Base-by-base conservation (phyloP, 2,113 vertebrate genomes). In the Trachemys scripta region DNA sequence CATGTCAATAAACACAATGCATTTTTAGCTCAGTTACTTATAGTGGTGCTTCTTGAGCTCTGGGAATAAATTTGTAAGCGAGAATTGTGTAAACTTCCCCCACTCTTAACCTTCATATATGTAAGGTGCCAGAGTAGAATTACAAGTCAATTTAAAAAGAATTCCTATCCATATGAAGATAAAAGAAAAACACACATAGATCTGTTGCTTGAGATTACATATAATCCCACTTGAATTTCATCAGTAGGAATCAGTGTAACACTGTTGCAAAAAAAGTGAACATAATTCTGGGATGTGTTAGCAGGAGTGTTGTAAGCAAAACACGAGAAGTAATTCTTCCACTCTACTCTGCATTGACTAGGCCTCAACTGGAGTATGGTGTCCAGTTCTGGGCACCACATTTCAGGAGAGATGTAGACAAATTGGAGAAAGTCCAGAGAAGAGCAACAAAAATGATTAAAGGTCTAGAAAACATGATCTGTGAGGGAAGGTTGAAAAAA, bases 161-260 rank as follows among this genome's bases (percentile, higher is more conserved):
- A 8, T 51, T 90, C 42, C 89, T 89, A 35, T 10, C 78, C 89
- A 3, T 82, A n/a, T 93, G 35, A 87, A 19, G 6, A 62, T 42
- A 85, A 92, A 92, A 96, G 80, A 27, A 93, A 89, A 88, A 42
- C 42, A 62, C 8, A 31, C 11, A 25, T 76, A 69, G 65, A 89
- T 87, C 45, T 78, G 20, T 47, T 69, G 76, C 85, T 83, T 84
- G 17, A 92, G 84, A 89, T 25, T 1, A 16, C 79, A 42, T 81
- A 25, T 89, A 38, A 38, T 93, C 93, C 14, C 9, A 45, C 75
- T 97, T 94, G 83, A 35, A 69, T 94, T 96, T 96, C 87, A 25
- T 91, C 20, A 38, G 19, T 82, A 82, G 82, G 92, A 94, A 75
- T 88, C 53, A 38, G 35, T 51, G 50, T 51, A 17, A 51, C 50